Conservation (phyloP, 2,113 vertebrate species). For the Tupaia tana region DNA sequence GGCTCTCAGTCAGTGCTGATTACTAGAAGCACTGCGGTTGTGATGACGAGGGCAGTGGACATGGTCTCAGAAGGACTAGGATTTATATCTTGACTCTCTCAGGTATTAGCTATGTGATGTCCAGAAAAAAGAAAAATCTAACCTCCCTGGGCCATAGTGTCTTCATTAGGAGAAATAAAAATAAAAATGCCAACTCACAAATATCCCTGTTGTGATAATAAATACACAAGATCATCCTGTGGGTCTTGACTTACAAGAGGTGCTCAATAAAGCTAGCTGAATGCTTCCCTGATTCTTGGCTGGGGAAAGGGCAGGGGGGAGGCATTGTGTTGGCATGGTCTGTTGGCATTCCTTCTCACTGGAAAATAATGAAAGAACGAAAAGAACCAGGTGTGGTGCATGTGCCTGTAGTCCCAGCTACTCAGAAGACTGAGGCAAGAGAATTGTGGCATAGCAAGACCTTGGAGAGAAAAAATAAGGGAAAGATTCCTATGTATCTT, state of each 20-base stretch:
- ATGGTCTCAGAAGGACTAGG: background rate
- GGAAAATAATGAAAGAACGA: background rate
- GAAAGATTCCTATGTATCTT: no score
- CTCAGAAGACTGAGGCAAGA: no score
- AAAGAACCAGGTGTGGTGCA: background rate
- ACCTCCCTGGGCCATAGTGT: background rate
- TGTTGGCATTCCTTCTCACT: background rate
- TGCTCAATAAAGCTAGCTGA: background rate
- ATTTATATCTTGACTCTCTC: background rate
- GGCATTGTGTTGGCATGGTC: no score
- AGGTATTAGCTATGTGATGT: background rate
- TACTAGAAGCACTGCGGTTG: background rate
- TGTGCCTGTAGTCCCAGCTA: no score
- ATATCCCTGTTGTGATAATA: background rate
- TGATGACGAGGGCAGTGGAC: background rate
- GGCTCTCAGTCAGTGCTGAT: background rate
- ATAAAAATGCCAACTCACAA: background rate
- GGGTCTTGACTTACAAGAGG: background rate
- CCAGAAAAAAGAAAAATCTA: background rate
- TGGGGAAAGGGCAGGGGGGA: background rate
- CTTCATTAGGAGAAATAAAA: background rate
- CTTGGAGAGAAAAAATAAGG: no score
- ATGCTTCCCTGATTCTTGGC: background rate
- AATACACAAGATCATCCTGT: background rate
- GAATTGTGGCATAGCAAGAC: no score